Conservation (phyloP, 1,140 invertebrate genomes). For the Ctenoplectra terminalis region DNA sequence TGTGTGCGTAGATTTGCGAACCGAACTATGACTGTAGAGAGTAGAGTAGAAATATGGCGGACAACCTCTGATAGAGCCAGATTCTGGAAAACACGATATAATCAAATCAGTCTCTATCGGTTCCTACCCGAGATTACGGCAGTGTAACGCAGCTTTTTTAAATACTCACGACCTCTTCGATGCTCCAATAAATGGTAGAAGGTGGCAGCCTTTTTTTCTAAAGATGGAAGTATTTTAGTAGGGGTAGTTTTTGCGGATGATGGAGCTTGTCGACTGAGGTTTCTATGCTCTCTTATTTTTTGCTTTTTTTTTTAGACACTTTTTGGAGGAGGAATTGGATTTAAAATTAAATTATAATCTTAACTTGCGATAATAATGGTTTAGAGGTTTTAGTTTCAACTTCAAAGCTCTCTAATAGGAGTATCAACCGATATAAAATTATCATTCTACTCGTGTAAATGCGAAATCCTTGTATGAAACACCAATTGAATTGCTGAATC, state of each 20-base stretch:
- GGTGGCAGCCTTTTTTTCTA: neutral
- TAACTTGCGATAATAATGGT: neutral
- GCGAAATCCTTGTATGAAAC: neutral
- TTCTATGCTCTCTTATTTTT: slow-evolving; percentile 24
- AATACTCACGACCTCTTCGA: slow-evolving; percentile 31
- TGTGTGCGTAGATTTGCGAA: slow-evolving; percentile 71
- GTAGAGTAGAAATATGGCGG: neutral
- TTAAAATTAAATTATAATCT: neutral
- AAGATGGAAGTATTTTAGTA: too few relatives aligned
- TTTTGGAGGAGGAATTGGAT: neutral
- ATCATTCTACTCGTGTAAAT: neutral
- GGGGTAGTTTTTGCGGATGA: neutral
- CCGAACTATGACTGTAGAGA: slow-evolving; percentile 55
- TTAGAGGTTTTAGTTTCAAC: neutral
- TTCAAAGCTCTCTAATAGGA: neutral
- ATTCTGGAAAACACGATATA: slow-evolving; percentile 73
- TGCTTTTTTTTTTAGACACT: too few relatives aligned
- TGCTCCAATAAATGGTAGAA: neutral
- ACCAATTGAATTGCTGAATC: neutral
- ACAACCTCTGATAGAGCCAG: slow-evolving; percentile 48
- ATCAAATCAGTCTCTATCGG: slow-evolving; percentile 64
- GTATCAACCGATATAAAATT: neutral
- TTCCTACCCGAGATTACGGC: slow-evolving; percentile 41
- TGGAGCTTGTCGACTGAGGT: neutral
- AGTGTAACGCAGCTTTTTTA: slow-evolving; percentile 10